Base-by-base conservation (phyloP, 2,113 vertebrate genomes). In the Rana temporaria region DNA sequence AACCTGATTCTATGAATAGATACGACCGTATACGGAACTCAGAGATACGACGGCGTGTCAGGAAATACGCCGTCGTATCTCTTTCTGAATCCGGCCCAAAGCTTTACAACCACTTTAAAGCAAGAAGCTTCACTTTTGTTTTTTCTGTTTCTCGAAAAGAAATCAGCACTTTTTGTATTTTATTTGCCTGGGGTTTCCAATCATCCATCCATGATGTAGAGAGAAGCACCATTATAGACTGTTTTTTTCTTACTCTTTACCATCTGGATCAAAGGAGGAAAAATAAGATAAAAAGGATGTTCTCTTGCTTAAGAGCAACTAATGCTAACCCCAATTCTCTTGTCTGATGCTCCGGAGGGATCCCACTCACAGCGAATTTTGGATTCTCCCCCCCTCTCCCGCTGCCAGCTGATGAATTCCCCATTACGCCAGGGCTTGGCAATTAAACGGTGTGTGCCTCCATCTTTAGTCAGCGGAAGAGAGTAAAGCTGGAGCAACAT, bases 401-500 rank as follows among this genome's bases (percentile, higher is more conserved):
- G 60, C 70, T 85, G 84, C 79, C 81, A 73, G 80, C 68, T 68
- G 66, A 79, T 86, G 52, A 78, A 68, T 79, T 66, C 60, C 78
- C 38, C 86, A 85, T 85, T 62, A 74, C 69, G 86, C 64, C 42
- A 56, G 19, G 70, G 78, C 72, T 20, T 68, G 65, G 62, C 72
- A 85, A 84, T 62, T 87, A 38, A 73, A 64, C 56, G 86, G 82
- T 75, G 84, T 86, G 56, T 87, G 59, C 55, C 53, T 75, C 63
- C 30, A 75, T 88, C 84, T 84, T 83, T 48, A 81, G 74, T 85
- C 73, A 52, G 30, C 72, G 64, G 56, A 67, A 82, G 52, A 84
- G 84, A 82, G 72, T 78, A 80, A 69, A 68, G 42, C 59, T 87
- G 86, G 85, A 87, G 89, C 34, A 86, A 26, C 56, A 85, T 85